phyloP scores from a whole-genome alignment of 2,113 vertebrate genomes.

The Tachuris rubrigastra region DNA sequence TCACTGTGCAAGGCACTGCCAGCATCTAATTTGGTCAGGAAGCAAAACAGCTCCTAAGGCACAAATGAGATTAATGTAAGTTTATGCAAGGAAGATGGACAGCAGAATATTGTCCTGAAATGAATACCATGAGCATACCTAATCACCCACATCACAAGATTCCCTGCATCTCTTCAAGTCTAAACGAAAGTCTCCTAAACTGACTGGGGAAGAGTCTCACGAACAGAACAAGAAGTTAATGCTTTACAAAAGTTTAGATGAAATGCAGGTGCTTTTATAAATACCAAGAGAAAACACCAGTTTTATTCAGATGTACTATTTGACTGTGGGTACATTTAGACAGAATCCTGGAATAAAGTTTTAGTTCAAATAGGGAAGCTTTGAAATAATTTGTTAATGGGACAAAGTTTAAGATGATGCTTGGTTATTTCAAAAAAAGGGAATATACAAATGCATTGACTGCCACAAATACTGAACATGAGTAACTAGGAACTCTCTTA shows the following conservation, averaged over 20 bases:
- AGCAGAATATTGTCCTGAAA: not conserved
- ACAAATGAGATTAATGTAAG: not conserved
- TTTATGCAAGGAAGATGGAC: not conserved
- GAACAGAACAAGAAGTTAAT: not conserved
- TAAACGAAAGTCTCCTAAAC: not conserved
- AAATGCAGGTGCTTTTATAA: not conserved
- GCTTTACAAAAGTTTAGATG: not conserved
- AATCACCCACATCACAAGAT: not conserved
- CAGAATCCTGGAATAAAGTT: not conserved
- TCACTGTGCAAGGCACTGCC: not conserved
- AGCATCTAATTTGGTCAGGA: not conserved
- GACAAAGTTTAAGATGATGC: not conserved
- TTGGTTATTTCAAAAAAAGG: not conserved
- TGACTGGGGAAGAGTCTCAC: fast-evolving
- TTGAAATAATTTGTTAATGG: not conserved
- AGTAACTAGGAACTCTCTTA: not conserved
- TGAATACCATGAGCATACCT: not conserved
- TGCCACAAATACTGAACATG: not conserved
- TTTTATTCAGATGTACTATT: not conserved
- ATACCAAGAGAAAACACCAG: not conserved
- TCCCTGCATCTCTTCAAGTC: not conserved
- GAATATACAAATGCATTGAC: not conserved
- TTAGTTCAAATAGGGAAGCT: not conserved
- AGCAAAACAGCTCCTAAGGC: not conserved
- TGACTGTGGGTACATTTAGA: not conserved